phyloP scores from a whole-genome alignment of 2,113 vertebrate genomes.

The Trogon melanurus region DNA sequence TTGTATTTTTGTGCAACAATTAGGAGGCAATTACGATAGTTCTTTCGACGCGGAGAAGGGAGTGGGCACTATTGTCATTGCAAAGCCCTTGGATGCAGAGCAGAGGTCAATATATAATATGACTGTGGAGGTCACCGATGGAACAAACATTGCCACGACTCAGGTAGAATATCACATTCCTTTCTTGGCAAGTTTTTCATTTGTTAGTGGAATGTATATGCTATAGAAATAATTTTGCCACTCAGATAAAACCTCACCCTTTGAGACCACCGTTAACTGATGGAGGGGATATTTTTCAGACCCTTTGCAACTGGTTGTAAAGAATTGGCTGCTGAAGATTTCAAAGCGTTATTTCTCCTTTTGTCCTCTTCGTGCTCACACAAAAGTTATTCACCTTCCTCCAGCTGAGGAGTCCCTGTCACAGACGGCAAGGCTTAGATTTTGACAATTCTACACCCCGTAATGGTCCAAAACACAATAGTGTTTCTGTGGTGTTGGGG shows the following conservation, averaged over 20 bases:
- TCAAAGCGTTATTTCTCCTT: not conserved
- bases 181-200: slow-evolving; percentile 35
- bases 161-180: slow-evolving; percentile 81
- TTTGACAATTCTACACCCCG: not conserved
- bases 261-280: slow-evolving; percentile 4
- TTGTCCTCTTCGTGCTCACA: slow-evolving; percentile 4
- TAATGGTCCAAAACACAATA: slow-evolving; percentile 39
- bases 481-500: not conserved
- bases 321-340: not conserved
- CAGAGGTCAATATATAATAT: slow-evolving; percentile 93
- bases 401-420: slow-evolving; percentile 4
- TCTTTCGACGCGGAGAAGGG: slow-evolving; percentile 92
- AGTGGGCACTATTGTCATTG: slow-evolving; percentile 93
- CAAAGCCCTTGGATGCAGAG: slow-evolving; percentile 93
- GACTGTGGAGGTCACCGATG: slow-evolving; percentile 93
- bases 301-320: slow-evolving; percentile 13
- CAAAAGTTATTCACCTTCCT: slow-evolving; percentile 26
- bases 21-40: slow-evolving; percentile 93
- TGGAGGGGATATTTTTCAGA: slow-evolving; percentile 24
- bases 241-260: not conserved
- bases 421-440: not conserved
- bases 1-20: slow-evolving; percentile 76
- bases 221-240: slow-evolving; percentile 30
- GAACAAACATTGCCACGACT: slow-evolving; percentile 86
- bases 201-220: slow-evolving; percentile 40